Conservation (phyloP, 1,140 invertebrate genomes). For the Lanistes nyassanus region DNA sequence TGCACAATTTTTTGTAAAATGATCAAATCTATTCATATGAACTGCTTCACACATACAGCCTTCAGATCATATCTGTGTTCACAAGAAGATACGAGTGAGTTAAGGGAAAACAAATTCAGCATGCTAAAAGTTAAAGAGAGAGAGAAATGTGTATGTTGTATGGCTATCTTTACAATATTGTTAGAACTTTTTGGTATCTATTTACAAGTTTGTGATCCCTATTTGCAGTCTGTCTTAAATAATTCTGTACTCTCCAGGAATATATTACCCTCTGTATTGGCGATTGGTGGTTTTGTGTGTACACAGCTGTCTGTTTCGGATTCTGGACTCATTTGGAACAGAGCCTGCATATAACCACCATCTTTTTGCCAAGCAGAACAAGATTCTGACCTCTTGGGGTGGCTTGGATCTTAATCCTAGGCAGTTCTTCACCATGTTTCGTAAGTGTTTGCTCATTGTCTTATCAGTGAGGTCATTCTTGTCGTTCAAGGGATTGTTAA, state of each 20-base stretch:
- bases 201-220: no score
- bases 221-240: no score
- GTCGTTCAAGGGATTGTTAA: background rate
- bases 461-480: background rate
- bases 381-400: conserved; percentile 65
- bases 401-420: conserved; percentile 64
- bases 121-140: no score
- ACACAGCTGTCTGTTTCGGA: conserved; percentile 64
- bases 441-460: conserved; percentile 48
- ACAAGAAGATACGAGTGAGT: no score
- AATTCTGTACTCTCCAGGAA: background rate
- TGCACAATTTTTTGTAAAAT: no score
- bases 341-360: conserved; percentile 66
- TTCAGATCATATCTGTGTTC: no score
- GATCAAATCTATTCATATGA: no score
- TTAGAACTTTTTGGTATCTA: no score
- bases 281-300: conserved; percentile 28
- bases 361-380: conserved; percentile 62
- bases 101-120: no score
- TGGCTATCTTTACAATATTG: no score
- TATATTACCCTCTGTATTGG: background rate
- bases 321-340: conserved; percentile 69
- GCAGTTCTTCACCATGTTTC: conserved; percentile 69
- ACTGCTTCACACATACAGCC: no score
- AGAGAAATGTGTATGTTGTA: no score